Base-by-base conservation (phyloP, 2,113 vertebrate species). In the Maylandia zebra region DNA sequence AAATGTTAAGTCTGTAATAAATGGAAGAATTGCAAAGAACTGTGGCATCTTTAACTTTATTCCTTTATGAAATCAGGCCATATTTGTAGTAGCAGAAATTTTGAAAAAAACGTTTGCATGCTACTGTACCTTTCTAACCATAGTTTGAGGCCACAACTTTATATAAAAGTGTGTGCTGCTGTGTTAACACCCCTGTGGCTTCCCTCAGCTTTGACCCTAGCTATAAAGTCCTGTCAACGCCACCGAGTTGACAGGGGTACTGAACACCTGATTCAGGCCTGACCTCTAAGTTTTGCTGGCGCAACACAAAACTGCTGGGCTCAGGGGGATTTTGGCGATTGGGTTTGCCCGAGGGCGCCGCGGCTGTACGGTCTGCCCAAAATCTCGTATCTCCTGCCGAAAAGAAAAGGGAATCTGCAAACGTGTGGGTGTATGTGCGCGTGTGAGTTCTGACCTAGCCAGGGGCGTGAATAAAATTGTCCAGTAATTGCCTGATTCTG, bases 401-500 rank as follows among this genome's bases (percentile, higher is more conserved):
- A 32, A 52, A 43, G 38, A n/a, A 52, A 52, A 56, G 53, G 56
- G 11, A 64, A 69, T 88, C 36, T 5, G 38, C 9, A 6, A 55
- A 74, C 4, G 1, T 17, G 55, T 55, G 52, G 6, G 64, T 83
- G 84, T 66, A 6, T 86, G 86, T 57, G 38, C 48, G 61, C n/a
- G 16, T 53, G 81, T 59, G 79, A 53, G 92, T 55, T 61, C 24
- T 88, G 83, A 94, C 91, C 92, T 94, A 57, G 93, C 91, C 90
- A 5, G 71, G 52, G 89, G 90, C 88, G 36, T 91, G 93, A 93
- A 94, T 93, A 86, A 43, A 88, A 93, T 87, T 83, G 82, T 86
- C 82, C 88, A 11, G 64, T 90, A 90, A 94, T 94, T 91, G 89
- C 85, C 64, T 41, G 74, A 84, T 69, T 82, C 87, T 89, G 90